Evolutionary conservation across 92 coral and sea anemone species (phyloP).

Genomic region (Palythoa grandiflora): DNA sequence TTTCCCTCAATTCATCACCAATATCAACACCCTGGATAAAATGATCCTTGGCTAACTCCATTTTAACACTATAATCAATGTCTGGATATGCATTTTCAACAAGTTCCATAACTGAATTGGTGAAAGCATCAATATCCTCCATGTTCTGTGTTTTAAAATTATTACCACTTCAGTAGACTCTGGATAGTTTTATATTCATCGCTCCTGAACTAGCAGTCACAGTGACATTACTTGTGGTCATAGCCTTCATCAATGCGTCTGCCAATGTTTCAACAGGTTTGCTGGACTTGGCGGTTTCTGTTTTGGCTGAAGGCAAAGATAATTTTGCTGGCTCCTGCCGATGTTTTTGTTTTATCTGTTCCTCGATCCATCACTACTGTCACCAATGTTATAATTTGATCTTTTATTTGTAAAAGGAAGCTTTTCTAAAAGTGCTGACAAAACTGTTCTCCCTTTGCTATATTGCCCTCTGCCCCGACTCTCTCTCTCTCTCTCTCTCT

Average conservation of each 20-base stretch:
- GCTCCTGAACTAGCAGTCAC: not conserved
- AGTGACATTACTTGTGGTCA: not conserved
- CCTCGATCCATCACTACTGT: not conserved
- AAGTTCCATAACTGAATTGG: conserved; percentile 61
- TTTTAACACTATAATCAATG: conserved; percentile 51
- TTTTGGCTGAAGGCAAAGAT: not conserved
- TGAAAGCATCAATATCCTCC: conserved; percentile 58
- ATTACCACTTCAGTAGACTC: conserved; percentile 1
- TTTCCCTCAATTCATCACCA: conserved; percentile 28
- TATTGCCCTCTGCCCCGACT: no score
- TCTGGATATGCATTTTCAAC: conserved; percentile 74
- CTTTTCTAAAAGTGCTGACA: no score
- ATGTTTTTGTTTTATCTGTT: not conserved
- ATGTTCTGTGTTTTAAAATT: conserved; percentile 23
- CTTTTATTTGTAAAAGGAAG: not conserved
- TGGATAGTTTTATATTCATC: not conserved
- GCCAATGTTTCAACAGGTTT: conserved; percentile 8
- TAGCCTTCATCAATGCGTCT: not conserved
- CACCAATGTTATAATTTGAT: conserved; percentile 12
- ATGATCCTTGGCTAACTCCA: conserved; percentile 44
- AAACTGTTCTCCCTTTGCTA: no score
- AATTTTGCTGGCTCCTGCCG: not conserved
- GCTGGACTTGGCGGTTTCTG: conserved; percentile 14
- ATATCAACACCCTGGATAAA: conserved; percentile 34
- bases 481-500: no score